Evolutionary conservation across 2,888 invertebrate genomes (phyloP).

Genomic region (Tridacna gigas): DNA sequence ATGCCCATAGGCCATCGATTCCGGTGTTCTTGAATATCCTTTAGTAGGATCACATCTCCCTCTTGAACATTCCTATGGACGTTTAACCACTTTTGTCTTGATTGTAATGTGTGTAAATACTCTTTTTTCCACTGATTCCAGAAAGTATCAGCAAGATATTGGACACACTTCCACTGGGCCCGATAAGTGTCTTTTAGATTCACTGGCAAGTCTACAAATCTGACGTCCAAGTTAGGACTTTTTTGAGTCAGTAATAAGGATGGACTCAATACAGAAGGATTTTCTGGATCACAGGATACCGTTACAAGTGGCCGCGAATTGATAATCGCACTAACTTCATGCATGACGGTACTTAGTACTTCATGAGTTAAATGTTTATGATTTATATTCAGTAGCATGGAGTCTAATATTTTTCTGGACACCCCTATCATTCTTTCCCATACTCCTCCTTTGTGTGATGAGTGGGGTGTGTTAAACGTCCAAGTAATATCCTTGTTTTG

Average conservation of each 20-base stretch:
- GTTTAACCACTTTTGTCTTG: conserved; percentile 35
- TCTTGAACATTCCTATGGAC: background rate
- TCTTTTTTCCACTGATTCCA: conserved; percentile 48
- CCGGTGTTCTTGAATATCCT: background rate
- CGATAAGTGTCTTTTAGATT: conserved; percentile 35
- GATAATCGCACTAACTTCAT: conserved; percentile 51
- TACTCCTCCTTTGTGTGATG: conserved; percentile 54
- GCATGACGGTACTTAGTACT: conserved; percentile 57
- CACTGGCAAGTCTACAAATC: background rate
- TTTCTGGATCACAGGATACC: conserved; percentile 52
- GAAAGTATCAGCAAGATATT: conserved; percentile 42
- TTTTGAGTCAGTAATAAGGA: conserved; percentile 50
- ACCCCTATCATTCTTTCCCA: conserved; percentile 51
- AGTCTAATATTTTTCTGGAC: conserved; percentile 38
- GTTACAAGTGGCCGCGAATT: conserved; percentile 57
- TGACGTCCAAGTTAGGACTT: background rate
- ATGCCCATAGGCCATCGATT: conserved; percentile 19
- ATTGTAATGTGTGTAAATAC: conserved; percentile 50
- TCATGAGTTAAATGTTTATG: conserved; percentile 48
- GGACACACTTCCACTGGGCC: conserved; percentile 54
- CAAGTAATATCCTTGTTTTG: conserved; percentile 24
- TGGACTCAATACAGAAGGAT: conserved; percentile 43
- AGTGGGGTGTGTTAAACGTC: conserved; percentile 54
- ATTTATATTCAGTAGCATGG: conserved; percentile 34
- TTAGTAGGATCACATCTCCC: conserved; percentile 18